Conservation (phyloP, 2,113 vertebrate genomes). For the Semnornis frantzii region DNA sequence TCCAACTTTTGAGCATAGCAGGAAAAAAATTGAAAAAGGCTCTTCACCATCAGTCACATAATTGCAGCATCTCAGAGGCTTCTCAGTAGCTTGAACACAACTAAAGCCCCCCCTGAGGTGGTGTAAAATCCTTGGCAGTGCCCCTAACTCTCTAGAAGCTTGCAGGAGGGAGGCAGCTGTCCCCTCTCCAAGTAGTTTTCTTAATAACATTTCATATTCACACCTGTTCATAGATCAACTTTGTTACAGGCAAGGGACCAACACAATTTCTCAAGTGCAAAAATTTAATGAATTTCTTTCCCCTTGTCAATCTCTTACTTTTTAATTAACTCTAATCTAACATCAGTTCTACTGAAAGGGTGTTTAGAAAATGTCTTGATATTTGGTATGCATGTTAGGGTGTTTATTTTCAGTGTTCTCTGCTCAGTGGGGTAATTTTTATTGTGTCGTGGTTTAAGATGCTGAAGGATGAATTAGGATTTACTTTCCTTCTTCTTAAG, state of each 20-base stretch:
- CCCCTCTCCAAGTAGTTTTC: not conserved
- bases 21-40: not conserved
- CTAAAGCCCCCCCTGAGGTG: not conserved
- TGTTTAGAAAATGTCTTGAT: not conserved
- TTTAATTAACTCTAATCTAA: not conserved
- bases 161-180: not conserved
- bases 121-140: not conserved
- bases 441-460: rapidly evolving
- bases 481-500: not conserved
- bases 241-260: not conserved
- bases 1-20: not conserved
- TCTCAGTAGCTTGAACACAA: not conserved
- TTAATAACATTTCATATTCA: not conserved
- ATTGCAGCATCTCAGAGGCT: not conserved
- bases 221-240: not conserved
- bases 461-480: not conserved
- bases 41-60: not conserved
- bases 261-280: constrained; percentile 7
- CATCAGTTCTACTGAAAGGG: not conserved
- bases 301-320: not conserved
- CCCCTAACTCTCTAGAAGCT: not conserved
- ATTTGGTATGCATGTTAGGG: not conserved
- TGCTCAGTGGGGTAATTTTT: not conserved
- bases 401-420: not conserved
- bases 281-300: not conserved